A percentile compares a stretch with the other conserved stretches of the same genome.
These are phyloP conservation scores for Cricetomys ansorgei DNA, from an alignment of 2,113 vertebrate genomes.

Conservation along the genomic window DNA sequence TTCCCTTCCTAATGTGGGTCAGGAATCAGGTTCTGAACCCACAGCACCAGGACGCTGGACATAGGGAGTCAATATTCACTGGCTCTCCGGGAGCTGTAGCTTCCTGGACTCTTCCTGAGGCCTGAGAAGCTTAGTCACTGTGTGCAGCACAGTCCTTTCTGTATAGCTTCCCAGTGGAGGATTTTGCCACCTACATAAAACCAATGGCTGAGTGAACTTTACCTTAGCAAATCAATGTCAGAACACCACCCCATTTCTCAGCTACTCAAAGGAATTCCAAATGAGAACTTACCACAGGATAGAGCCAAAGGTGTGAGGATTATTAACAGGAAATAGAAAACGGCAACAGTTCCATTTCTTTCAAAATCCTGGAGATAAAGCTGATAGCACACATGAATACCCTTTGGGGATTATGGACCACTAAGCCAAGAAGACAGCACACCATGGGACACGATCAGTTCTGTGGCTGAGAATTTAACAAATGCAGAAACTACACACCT, in stretches of 20 bases:
- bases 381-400: too few relatives aligned
- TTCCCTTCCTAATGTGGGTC: too few relatives aligned
- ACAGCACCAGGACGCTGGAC: rapidly evolving
- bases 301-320: background rate
- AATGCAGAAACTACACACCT: background rate
- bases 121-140: background rate
- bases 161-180: background rate
- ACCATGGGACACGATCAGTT: background rate
- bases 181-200: background rate
- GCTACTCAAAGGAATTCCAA: background rate
- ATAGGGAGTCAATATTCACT: too few relatives aligned
- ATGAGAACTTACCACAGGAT: background rate
- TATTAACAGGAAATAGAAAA: background rate
- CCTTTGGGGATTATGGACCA: background rate
- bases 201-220: background rate
- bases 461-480: background rate
- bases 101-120: background rate
- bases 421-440: background rate
- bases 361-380: background rate
- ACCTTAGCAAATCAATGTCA: background rate
- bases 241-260: background rate
- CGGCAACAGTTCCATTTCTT: background rate
- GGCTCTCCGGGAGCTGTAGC: too few relatives aligned
- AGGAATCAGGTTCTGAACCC: background rate
- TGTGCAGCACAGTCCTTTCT: background rate